Conservation (phyloP, 2,113 vertebrate species). For the Neodon shergylaensis region DNA sequence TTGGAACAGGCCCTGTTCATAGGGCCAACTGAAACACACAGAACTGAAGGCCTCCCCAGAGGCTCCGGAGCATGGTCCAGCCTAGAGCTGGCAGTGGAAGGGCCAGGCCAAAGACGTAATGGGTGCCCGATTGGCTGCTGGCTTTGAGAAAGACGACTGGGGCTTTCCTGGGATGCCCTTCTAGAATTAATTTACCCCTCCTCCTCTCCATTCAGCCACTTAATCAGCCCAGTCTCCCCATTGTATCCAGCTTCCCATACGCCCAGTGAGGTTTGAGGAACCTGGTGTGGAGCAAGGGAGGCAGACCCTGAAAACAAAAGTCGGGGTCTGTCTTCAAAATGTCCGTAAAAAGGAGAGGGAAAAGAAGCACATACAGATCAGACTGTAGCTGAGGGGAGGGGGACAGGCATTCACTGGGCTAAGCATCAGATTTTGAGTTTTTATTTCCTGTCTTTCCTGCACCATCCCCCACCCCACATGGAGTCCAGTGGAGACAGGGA, state of each 20-base stretch:
- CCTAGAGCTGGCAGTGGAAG: background rate
- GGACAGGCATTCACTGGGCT: background rate
- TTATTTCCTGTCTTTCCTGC: conserved; percentile 45
- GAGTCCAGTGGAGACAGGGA: background rate
- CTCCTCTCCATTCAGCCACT: background rate
- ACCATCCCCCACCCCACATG: background rate
- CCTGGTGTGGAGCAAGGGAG: background rate
- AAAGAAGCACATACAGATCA: background rate
- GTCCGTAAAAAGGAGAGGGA: background rate
- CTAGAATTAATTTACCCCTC: conserved; percentile 38
- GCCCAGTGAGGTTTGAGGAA: background rate
- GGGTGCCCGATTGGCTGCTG: background rate
- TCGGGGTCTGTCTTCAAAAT: background rate
- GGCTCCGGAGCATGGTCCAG: background rate
- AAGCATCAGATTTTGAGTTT: conserved; percentile 9
- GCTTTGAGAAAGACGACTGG: background rate
- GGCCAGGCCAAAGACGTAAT: background rate
- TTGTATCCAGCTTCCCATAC: background rate
- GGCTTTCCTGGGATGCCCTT: background rate
- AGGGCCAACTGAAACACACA: conserved; percentile 45
- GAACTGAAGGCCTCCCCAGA: conserved; percentile 49
- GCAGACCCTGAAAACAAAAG: background rate
- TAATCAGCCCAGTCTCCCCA: background rate
- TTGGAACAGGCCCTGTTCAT: conserved; percentile 38
- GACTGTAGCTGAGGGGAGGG: background rate